A percentile compares a stretch with the other conserved stretches of the same genome.
phyloP scores from a whole-genome alignment of 1,140 invertebrate genomes.

The Aporrectodea caliginosa region DNA sequence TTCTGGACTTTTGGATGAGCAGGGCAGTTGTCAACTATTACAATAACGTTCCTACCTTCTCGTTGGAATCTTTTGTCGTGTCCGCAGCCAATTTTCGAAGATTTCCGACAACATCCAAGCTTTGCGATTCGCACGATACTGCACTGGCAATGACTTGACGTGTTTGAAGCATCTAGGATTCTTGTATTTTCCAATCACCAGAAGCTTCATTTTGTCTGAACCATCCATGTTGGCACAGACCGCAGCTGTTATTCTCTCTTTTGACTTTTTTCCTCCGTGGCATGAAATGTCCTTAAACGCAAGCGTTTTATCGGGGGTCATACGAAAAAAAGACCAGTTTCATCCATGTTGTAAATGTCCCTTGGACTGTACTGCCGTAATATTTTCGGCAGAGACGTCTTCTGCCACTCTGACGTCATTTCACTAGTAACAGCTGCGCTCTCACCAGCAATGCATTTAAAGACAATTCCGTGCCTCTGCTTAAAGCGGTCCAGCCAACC shows the following conservation, averaged over 20 bases:
- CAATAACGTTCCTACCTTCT: constrained; percentile 32
- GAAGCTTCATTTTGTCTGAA: constrained; percentile 36
- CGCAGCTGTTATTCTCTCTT: constrained; percentile 39
- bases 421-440: not conserved
- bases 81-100: constrained; percentile 43
- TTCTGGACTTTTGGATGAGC: constrained; percentile 34
- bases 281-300: constrained; percentile 48
- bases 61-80: constrained; percentile 35
- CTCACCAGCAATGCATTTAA: not conserved
- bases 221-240: constrained; percentile 36
- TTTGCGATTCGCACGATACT: constrained; percentile 51
- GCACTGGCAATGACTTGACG: constrained; percentile 46
- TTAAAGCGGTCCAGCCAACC: constrained; percentile 8
- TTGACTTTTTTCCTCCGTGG: constrained; percentile 35
- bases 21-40: constrained; percentile 42
- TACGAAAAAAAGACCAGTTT: constrained; percentile 27
- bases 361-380: not conserved
- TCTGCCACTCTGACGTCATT: not conserved
- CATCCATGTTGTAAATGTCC: constrained; percentile 26
- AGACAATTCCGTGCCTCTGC: not conserved
- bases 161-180: constrained; percentile 56
- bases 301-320: constrained; percentile 29
- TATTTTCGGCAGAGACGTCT: not conserved
- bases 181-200: constrained; percentile 55
- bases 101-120: constrained; percentile 57